Conservation (phyloP, 2,113 vertebrate genomes). For the Orientallactaga bullata region DNA sequence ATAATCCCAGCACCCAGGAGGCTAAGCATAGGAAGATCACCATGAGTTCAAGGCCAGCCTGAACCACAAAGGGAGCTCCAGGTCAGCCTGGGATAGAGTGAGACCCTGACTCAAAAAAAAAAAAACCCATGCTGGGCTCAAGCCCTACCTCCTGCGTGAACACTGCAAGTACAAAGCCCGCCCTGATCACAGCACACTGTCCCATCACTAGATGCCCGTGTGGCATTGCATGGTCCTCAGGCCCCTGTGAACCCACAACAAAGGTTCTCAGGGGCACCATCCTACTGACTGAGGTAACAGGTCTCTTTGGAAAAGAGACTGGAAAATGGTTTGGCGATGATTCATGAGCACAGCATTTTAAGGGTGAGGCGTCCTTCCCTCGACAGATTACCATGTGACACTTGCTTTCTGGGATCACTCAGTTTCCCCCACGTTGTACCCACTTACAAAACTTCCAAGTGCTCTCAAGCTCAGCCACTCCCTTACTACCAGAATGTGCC, state of each 20-base stretch:
- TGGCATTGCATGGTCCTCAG: too few relatives aligned
- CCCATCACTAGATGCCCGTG: too few relatives aligned
- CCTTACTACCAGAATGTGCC: neutral
- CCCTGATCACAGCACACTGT: neutral
- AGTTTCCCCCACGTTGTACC: neutral
- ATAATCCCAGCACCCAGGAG: too few relatives aligned
- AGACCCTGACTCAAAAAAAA: neutral
- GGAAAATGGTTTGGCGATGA: neutral
- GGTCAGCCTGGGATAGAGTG: too few relatives aligned
- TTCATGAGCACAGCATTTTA: neutral
- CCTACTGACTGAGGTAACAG: neutral
- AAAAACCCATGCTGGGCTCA: fast-evolving
- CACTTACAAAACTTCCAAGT: neutral
- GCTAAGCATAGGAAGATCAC: too few relatives aligned
- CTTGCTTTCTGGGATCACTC: neutral
- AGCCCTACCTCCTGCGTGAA: neutral
- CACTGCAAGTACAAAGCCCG: too few relatives aligned
- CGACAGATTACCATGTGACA: neutral
- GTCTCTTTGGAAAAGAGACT: neutral
- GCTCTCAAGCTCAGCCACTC: neutral
- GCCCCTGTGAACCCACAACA: neutral
- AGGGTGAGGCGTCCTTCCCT: neutral
- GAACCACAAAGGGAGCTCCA: too few relatives aligned
- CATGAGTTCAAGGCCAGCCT: too few relatives aligned
- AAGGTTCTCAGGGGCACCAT: neutral